Base-by-base conservation (phyloP, 2,888 invertebrate genomes). In the Callyntrura sp. region DNA sequence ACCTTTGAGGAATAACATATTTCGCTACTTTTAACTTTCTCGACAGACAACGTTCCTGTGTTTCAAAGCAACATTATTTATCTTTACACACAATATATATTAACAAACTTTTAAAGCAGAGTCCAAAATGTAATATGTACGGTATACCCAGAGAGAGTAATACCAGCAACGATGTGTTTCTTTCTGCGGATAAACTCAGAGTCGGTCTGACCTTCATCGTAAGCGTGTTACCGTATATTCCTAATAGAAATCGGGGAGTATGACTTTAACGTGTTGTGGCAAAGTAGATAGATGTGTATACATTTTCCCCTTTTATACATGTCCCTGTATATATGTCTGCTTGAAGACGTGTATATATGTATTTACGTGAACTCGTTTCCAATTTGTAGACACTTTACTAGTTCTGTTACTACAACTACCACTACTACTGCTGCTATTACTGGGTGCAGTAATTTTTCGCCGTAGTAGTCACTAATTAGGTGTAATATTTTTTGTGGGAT, bases 151-250 rank as follows among this genome's bases (percentile, higher is more conserved):
- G 51, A n/a, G 3, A 43, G 2, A 14, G 28, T n/a, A 45, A 17
- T 12, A 68, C 14, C 28, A 4, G 68, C 43, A 68, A 11, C 43
- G 9, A n/a, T 35, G 20, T 70, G 43, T 12, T 12, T 43, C n/a
- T 12, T 12, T 45, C 3, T 43, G 43, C 45, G 12, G n/a, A 35
- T 68, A 23, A 35, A 4, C 35, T 35, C n/a, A n/a, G n/a, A 62
- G 51, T 55, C 43, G 55, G 35, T 35, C 57, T 84, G 84, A 84
- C 84, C 84, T 84, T 84, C 82, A 62, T 45, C 20, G 20, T 28
- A 25, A 62, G 20, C 28, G 25, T 12, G 3, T 11, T 45, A 0
- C n/a, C 43, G 12, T 73, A 35, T 79, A 20, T 79, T 48, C 9
- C 45, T 9, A 57, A 17, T 57, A 17, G 4, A 35, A n/a, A 6